Conservation (phyloP, 1,140 invertebrate species). For the Helicoverpa zea region DNA sequence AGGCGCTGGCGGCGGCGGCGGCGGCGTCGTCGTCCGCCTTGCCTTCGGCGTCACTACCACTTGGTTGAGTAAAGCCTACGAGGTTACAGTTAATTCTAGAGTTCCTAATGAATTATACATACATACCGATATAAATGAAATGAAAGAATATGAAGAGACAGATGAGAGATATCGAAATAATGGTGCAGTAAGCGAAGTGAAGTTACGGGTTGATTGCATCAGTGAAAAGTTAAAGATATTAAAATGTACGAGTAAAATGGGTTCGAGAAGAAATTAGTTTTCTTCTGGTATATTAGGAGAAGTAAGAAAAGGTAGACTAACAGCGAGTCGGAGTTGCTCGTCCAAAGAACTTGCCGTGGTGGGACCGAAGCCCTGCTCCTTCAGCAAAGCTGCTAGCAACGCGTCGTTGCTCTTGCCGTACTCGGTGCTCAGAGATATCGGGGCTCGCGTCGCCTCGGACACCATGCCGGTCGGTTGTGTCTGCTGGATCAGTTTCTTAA, state of each 20-base stretch:
- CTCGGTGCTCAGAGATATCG: conserved; percentile 83
- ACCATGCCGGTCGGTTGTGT: conserved; percentile 78
- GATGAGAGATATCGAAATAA: conserved; percentile 40
- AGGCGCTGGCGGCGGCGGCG: conserved; percentile 77
- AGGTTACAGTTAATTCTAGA: conserved; percentile 75
- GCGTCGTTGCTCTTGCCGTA: conserved; percentile 89
- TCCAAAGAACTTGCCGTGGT: conserved; percentile 88
- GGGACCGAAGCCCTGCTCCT: conserved; percentile 90
- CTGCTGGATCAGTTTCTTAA: conserved; percentile 79
- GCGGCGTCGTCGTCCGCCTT: conserved; percentile 75
- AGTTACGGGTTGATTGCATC: conserved; percentile 39
- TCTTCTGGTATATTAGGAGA: conserved; percentile 49
- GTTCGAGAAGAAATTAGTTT: conserved; percentile 11
- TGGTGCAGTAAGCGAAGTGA: conserved; percentile 51
- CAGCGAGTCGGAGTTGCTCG: conserved; percentile 88
- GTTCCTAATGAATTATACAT: conserved; percentile 54
- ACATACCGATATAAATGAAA: conserved; percentile 48
- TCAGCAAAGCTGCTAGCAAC: conserved; percentile 89
- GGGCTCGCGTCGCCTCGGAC: conserved; percentile 78
- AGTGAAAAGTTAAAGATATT: conserved; percentile 21
- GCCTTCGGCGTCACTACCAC: conserved; percentile 86
- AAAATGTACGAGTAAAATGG: conserved; percentile 16
- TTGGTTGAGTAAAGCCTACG: conserved; percentile 87
- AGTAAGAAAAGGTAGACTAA: conserved; percentile 81
- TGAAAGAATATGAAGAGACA: conserved; percentile 50